Evolutionary conservation across 2,797 vertebrate species (phyloP).

Genomic region (Etheostoma nigrum): DNA sequence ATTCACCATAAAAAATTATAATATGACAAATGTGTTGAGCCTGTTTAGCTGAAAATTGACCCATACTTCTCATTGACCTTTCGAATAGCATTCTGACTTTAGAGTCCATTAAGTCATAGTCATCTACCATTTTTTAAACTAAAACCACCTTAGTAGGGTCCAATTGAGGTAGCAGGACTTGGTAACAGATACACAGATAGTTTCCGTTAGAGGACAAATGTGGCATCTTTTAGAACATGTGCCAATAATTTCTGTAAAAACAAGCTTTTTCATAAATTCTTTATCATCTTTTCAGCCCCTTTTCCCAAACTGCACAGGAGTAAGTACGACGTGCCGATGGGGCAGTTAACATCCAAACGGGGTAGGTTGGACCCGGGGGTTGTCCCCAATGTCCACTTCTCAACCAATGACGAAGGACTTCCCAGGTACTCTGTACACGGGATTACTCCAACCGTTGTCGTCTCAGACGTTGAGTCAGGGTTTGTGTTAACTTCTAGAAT

Average conservation of each 20-base stretch:
- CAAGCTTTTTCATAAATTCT: background rate
- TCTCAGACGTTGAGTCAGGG: constrained; percentile 48
- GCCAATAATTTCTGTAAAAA: background rate
- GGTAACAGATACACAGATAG: background rate
- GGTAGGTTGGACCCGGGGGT: background rate
- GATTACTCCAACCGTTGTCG: constrained; percentile 48
- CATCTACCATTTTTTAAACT: background rate
- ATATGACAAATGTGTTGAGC: no score
- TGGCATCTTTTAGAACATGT: background rate
- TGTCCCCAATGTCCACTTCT: constrained; percentile 46
- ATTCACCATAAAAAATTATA: no score
- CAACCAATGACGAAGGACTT: constrained; percentile 55
- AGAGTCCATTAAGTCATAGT: no score
- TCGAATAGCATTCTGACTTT: background rate
- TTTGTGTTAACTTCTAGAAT: constrained; percentile 21
- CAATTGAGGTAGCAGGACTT: background rate
- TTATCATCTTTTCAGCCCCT: background rate
- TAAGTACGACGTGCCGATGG: constrained; percentile 58
- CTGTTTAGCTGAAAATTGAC: no score
- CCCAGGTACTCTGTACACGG: constrained; percentile 53
- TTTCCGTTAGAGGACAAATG: background rate
- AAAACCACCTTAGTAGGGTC: background rate
- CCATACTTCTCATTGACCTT: no score
- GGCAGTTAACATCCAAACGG: constrained; percentile 66
- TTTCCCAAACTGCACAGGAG: background rate